These are phyloP conservation scores for Sabatieria punctata DNA, from an alignment of 2,888 invertebrate species.

Conservation along the genomic window DNA sequence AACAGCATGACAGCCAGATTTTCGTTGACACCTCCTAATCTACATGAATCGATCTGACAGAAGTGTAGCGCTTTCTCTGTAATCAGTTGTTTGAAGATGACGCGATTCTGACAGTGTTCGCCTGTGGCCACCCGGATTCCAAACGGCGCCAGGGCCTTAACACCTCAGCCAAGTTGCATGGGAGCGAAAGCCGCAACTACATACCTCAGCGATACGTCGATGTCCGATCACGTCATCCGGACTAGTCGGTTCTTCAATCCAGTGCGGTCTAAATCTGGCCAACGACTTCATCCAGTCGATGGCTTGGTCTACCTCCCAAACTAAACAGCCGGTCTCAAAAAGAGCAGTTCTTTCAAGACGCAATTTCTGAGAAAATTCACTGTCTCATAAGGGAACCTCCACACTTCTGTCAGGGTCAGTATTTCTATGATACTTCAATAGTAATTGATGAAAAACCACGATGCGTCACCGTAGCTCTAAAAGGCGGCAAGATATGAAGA, in stretches of 20 bases:
- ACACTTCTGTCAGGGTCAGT: too few relatives aligned
- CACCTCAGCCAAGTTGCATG: too few relatives aligned
- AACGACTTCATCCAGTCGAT: slow-evolving; percentile 67
- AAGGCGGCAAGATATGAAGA: too few relatives aligned
- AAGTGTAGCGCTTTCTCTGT: slow-evolving; percentile 61
- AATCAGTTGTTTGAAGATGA: slow-evolving; percentile 72
- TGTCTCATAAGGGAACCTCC: too few relatives aligned
- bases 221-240: slow-evolving; percentile 81
- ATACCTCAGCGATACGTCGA: slow-evolving; percentile 55
- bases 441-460: too few relatives aligned
- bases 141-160: slow-evolving; percentile 46
- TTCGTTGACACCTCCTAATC: slow-evolving; percentile 70
- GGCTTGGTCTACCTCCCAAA: slow-evolving; percentile 64
- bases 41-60: slow-evolving; percentile 74
- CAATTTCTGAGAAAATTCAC: too few relatives aligned
- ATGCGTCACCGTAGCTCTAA: too few relatives aligned
- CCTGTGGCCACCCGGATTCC: slow-evolving; percentile 75
- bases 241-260: slow-evolving; percentile 85
- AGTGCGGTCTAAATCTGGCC: slow-evolving; percentile 53
- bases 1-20: slow-evolving; percentile 67
- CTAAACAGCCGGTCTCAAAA: too few relatives aligned
- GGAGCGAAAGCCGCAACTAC: too few relatives aligned
- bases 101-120: slow-evolving; percentile 75
- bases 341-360: too few relatives aligned
- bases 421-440: too few relatives aligned